These are phyloP conservation scores for Patella depressa DNA, from an alignment of 2,888 invertebrate genomes.

Conservation along the genomic window DNA sequence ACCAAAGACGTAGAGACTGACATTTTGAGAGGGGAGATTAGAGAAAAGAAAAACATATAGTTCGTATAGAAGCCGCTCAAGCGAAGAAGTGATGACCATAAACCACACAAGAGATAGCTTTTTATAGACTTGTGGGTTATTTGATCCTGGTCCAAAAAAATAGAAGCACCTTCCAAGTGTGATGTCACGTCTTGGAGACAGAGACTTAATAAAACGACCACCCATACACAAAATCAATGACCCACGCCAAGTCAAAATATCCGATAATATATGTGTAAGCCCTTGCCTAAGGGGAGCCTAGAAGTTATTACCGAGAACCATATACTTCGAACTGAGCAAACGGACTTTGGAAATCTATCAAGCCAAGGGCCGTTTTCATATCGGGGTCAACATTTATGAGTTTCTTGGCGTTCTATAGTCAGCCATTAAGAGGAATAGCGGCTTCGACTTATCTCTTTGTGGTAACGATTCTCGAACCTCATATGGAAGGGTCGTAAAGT, in stretches of 20 bases:
- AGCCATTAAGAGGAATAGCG: conserved; percentile 1
- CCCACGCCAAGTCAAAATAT: neutral
- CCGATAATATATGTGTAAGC: neutral
- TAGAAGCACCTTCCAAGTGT: neutral
- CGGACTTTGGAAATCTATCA: neutral
- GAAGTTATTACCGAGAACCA: neutral
- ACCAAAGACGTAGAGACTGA: neutral
- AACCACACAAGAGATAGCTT: neutral
- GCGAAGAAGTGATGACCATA: conserved; percentile 10
- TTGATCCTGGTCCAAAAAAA: neutral
- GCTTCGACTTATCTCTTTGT: conserved; percentile 13
- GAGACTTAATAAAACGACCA: neutral
- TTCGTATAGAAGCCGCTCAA: neutral
- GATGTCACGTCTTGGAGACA: neutral
- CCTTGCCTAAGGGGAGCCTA: neutral
- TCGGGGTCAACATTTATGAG: neutral
- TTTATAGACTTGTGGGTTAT: neutral
- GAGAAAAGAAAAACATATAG: neutral
- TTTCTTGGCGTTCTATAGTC: conserved; percentile 5
- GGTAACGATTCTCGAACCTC: neutral
- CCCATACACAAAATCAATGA: neutral
- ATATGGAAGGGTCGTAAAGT: conserved; percentile 8
- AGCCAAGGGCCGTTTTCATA: neutral
- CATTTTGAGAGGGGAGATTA: neutral
- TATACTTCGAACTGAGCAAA: neutral